Base-by-base conservation (phyloP, 1,140 invertebrate species). In the Nephila pilipes region DNA sequence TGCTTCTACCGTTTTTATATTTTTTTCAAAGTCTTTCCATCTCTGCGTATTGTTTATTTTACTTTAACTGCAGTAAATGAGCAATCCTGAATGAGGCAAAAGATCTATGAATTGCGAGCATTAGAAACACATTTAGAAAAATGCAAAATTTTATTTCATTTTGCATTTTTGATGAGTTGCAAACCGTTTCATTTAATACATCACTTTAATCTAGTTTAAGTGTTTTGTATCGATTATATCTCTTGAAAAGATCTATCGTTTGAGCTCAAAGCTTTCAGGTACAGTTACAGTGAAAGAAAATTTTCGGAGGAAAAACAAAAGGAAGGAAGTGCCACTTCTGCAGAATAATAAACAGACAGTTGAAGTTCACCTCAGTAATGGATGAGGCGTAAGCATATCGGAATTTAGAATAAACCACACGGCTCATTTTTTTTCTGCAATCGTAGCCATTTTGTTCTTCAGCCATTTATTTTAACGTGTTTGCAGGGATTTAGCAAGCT, bases 121-220 rank as follows among this genome's bases (percentile, higher is more conserved):
- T 87, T 60, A 69, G 75, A 88, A 88, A 88, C 38, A 38, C 87
- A 75, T 88, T 88, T 75, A 16, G 63, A 46, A 54, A 54, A 88
- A 22, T 25, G 8, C n/a, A 22, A 18, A 88, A 88, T 65, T 54
- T 88, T 58, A 88, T 88, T 88, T 88, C 69, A 14, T 2, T 75
- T 55, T 55, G 63, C 38, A 14, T 46, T 16, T 75, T 69, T 88
- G 63, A 88, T 88, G 65, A 25, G 16, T 88, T 88, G 25, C 25
- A 88, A 88, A 88, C 32, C 36, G 12, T 54, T 46, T 38, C 32
- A 25, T 25, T 57, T 75, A 65, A 88, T 88, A 58, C 29, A 88
- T 88, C 32, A 88, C 58, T 88, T 88, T 88, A 88, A 88, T 88
- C 87, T 75, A 88, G 60, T 88, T 88, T 88, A 88, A 88, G 63